Base-by-base conservation (phyloP, 2,113 vertebrate genomes). In the Ellobius talpinus region DNA sequence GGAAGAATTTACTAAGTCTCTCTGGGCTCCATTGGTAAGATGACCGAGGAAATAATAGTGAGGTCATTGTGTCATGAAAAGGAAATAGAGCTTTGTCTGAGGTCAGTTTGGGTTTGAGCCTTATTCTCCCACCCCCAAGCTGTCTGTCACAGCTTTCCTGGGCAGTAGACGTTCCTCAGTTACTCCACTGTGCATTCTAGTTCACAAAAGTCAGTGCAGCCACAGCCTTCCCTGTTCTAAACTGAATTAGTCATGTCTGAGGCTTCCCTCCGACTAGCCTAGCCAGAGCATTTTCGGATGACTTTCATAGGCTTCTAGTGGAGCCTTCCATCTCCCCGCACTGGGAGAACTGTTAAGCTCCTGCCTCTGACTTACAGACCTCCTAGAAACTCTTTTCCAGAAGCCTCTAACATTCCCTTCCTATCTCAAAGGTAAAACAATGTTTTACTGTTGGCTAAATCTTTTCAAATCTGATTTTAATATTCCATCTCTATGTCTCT, bases 1-100 rank as follows among this genome's bases (percentile, higher is more conserved):
- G 88, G 61, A 58, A 45, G 61, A 72, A 87, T 89, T 91, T 85
- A 73, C 58, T 39, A 39, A 90, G 39, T 74, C 78, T 93, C 21
- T 94, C n/a, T 58, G 19, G 52, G 31, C 24, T 47, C 58, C 31
- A n/a, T 33, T 68, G 26, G 13, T n/a, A 50, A 68, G 47, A 73
- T 24, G 42, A 14, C 73, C 13, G 77, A 19, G n/a, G 21, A 47
- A 86, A 55, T 81, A 74, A 17, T 47, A 87, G 47, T 31, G 5
- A 87, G 81, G 70, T 58, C 31, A 47, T 11, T 11, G 11, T 52
- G 63, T 2, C 65, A 47, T 33, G 1, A 52, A 39, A 73, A 90
- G 45, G 61, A 66, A 66, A 42, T n/a, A 87, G 39, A 31, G 39
- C 63, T 82, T 21, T 14, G 42, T 12, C 17, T 91, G 66, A 26